Conservation (phyloP, 2,888 invertebrate genomes). For the Callyntrura sp. region DNA sequence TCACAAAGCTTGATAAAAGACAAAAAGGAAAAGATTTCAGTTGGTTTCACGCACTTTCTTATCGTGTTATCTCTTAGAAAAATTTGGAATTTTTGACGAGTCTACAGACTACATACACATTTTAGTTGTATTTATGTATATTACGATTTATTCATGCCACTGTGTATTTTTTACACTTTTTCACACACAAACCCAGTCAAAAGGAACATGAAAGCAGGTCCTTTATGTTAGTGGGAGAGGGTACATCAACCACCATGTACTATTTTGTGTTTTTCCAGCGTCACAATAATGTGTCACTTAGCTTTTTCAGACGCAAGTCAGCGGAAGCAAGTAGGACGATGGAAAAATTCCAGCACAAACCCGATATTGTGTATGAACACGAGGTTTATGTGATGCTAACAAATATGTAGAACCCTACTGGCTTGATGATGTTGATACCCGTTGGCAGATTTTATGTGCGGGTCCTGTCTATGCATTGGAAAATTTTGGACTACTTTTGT, state of each 20-base stretch:
- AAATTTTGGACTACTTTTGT: constrained; percentile 14
- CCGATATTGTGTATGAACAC: constrained; percentile 48
- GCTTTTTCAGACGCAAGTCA: constrained; percentile 62
- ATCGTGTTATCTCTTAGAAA: constrained; percentile 60
- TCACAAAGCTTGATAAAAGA: constrained; percentile 25
- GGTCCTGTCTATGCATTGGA: constrained; percentile 30
- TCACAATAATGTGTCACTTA: constrained; percentile 65
- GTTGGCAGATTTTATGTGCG: constrained; percentile 32
- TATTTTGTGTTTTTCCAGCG: constrained; percentile 45
- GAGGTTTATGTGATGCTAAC: background rate
- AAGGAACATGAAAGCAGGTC: background rate
- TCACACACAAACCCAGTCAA: background rate
- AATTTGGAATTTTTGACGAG: background rate
- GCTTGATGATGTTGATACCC: background rate
- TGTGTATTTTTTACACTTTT: constrained; percentile 3
- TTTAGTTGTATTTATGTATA: background rate
- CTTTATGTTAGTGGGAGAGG: background rate
- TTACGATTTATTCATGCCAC: constrained; percentile 5
- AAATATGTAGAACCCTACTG: constrained; percentile 6
- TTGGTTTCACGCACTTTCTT: constrained; percentile 70
- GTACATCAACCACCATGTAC: constrained; percentile 17
- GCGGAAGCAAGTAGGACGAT: constrained; percentile 57
- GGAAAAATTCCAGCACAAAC: constrained; percentile 64
- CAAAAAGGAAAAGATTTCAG: constrained; percentile 35
- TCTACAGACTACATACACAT: background rate